phyloP scores from a whole-genome alignment of 35 echinoderm and acorn worm genomes.

The Apostichopus parvimensis region DNA sequence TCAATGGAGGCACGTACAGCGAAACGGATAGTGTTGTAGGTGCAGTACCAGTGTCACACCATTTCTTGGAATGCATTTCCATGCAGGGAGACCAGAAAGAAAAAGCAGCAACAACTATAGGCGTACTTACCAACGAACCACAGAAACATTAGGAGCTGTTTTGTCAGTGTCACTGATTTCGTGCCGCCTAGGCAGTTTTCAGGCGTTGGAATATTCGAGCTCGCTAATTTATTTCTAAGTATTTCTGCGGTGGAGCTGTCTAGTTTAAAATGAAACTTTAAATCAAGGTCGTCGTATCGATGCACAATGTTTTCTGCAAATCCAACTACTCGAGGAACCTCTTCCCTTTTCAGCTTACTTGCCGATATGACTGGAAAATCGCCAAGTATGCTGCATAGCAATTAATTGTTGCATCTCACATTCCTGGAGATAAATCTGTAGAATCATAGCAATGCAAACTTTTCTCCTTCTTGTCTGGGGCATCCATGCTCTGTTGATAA shows the following conservation, averaged over 20 bases:
- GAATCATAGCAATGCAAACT: no score
- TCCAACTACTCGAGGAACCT: background rate
- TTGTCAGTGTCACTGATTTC: background rate
- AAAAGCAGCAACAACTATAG: no score
- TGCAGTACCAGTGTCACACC: no score
- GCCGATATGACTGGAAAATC: background rate
- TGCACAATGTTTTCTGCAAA: background rate
- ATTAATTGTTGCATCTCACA: background rate
- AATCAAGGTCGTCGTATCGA: background rate
- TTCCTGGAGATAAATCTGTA: background rate
- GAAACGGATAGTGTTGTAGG: no score
- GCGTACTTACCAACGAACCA: slow-evolving; percentile 10
- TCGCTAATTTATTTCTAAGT: background rate
- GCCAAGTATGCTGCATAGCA: background rate
- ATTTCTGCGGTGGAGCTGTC: slow-evolving; percentile 15
- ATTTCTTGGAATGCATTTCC: no score
- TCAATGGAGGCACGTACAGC: no score
- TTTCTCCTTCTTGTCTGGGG: no score
- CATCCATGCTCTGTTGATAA: no score
- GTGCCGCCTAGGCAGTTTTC: background rate
- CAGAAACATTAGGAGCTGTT: slow-evolving; percentile 7
- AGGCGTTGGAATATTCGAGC: background rate
- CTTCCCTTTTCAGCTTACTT: background rate
- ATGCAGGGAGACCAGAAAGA: no score
- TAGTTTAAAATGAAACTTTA: background rate